Conservation (phyloP, 2,888 invertebrate species). For the Amphipyra berbera region DNA sequence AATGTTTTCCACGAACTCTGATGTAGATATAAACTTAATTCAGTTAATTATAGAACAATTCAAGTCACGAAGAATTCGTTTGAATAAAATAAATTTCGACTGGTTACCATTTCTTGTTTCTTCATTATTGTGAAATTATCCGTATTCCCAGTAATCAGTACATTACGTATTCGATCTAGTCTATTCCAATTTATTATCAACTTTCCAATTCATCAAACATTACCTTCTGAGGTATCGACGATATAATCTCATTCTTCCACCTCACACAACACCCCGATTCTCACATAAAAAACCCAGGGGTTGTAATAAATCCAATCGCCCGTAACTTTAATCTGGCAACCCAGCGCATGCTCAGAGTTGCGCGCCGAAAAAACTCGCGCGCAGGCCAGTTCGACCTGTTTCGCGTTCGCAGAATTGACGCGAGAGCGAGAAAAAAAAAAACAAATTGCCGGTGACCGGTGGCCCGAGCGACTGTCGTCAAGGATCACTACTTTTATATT, state of each 20-base stretch:
- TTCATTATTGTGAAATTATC: background rate
- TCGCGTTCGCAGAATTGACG: slow-evolving; percentile 82
- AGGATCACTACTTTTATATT: slow-evolving; percentile 82
- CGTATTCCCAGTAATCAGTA: background rate
- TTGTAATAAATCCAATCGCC: slow-evolving; percentile 52
- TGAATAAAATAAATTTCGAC: background rate
- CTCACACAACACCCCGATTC: slow-evolving; percentile 29
- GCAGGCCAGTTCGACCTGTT: slow-evolving; percentile 82
- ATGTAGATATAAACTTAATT: slow-evolving; percentile 14
- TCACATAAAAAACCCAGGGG: slow-evolving; percentile 47
- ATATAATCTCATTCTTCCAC: slow-evolving; percentile 12
- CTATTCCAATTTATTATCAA: background rate
- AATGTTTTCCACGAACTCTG: slow-evolving; percentile 16
- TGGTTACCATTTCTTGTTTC: background rate
- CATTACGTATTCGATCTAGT: background rate
- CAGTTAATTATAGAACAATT: slow-evolving; percentile 11
- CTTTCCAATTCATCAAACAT: background rate
- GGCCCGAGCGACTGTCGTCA: slow-evolving; percentile 76
- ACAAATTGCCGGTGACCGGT: slow-evolving; percentile 80
- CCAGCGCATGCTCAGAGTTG: slow-evolving; percentile 68
- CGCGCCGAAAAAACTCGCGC: slow-evolving; percentile 83
- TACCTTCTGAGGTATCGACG: slow-evolving; percentile 1
- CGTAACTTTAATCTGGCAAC: slow-evolving; percentile 68
- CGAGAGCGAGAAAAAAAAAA: slow-evolving; percentile 74
- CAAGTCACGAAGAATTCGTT: background rate